Conservation (phyloP, 1,140 invertebrate genomes). For the Gryon sp. region DNA sequence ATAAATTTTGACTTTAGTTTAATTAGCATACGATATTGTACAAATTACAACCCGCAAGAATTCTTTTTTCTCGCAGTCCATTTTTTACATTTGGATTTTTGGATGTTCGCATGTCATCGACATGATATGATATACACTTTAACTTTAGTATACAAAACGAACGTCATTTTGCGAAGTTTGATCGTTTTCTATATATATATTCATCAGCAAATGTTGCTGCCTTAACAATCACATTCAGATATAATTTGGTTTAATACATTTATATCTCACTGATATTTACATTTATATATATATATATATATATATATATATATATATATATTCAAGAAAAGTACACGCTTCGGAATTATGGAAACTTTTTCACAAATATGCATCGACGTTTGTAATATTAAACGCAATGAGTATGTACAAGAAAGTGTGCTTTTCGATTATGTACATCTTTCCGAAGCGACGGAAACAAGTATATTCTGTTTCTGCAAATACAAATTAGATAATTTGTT, state of each 20-base stretch:
- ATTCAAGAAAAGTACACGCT: no score
- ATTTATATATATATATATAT: slow-evolving; percentile 35
- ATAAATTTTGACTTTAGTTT: slow-evolving; percentile 55
- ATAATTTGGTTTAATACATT: slow-evolving; percentile 26
- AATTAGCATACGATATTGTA: slow-evolving; percentile 57
- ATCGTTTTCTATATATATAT: not conserved
- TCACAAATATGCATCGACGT: no score
- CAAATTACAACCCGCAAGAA: slow-evolving; percentile 43
- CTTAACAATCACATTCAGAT: slow-evolving; percentile 39
- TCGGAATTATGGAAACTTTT: slow-evolving; percentile 33
- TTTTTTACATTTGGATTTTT: slow-evolving; percentile 13
- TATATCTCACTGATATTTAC: slow-evolving; percentile 43
- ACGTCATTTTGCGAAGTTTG: no score
- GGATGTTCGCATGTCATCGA: no score
- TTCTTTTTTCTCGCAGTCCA: not conserved
- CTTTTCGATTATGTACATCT: slow-evolving; percentile 47
- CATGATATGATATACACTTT: no score
- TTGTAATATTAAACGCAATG: no score
- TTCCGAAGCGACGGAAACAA: slow-evolving; percentile 32
- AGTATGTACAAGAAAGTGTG: no score
- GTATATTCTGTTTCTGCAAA: slow-evolving; percentile 13
- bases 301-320: no score
- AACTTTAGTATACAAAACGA: no score
- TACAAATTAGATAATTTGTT: not conserved
- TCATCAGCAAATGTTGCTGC: not conserved